These are phyloP conservation scores for Aethina tumida DNA, from an alignment of 1,140 invertebrate genomes.

Conservation along the genomic window DNA sequence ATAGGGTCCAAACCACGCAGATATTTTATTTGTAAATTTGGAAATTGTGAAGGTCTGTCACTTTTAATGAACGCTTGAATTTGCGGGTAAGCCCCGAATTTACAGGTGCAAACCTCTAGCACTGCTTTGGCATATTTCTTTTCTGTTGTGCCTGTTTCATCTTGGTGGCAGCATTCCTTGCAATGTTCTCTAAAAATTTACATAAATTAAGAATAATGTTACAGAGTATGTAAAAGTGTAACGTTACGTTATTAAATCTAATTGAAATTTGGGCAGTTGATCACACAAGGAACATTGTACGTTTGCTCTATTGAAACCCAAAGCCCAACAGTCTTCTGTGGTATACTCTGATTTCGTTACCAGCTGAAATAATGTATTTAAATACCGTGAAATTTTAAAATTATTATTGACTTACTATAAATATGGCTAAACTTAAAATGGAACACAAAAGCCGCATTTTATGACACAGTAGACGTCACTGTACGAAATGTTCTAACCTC, in stretches of 20 bases:
- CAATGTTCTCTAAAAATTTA: constrained; percentile 54
- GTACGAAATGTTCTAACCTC: no score
- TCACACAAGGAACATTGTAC: constrained; percentile 84
- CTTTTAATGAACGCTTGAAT: constrained; percentile 93
- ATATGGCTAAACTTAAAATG: no score
- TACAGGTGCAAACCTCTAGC: constrained; percentile 88
- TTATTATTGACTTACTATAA: no score
- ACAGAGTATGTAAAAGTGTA: constrained; percentile 6
- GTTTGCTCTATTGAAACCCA: constrained; percentile 80
- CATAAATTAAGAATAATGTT: background rate
- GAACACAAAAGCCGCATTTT: no score
- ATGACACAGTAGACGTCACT: no score
- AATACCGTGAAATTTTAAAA: background rate
- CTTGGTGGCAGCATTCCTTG: constrained; percentile 59
- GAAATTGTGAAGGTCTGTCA: constrained; percentile 73
- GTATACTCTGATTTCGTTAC: no score
- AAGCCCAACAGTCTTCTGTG: constrained; percentile 70
- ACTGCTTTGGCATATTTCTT: constrained; percentile 76
- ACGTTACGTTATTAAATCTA: constrained; percentile 54
- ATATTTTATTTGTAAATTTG: constrained; percentile 82
- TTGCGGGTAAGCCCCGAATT: constrained; percentile 91
- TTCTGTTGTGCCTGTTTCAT: constrained; percentile 49
- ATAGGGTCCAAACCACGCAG: constrained; percentile 84
- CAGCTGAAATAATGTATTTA: background rate
- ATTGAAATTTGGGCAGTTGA: constrained; percentile 65